Base-by-base conservation (phyloP, 2,888 invertebrate species). In the Eupithecia abbreviata region DNA sequence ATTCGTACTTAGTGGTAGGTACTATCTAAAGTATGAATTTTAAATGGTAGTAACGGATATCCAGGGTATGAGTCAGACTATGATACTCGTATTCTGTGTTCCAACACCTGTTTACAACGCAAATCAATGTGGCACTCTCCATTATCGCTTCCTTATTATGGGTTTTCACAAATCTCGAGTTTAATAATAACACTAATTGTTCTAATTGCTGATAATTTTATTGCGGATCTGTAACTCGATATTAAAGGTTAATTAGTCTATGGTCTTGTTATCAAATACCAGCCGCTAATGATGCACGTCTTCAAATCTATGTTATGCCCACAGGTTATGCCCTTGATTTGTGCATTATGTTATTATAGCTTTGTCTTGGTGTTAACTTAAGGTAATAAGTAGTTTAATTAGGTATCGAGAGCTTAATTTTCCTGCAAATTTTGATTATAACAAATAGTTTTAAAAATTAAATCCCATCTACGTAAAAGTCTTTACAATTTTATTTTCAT, bases 141-240 rank as follows among this genome's bases (percentile, higher is more conserved):
- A 30, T 18, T 49, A 45, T 12, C 30, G 18, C 2, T 45, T 45
- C 69, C 47, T 69, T 47, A 47, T 69, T 66, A 42, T 2, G 7
- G 66, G 65, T 13, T 41, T 41, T 41, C 9, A 41, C 42, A 66
- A 66, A 58, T 58, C 18, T 66, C 10, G 6, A 68, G 13, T 10
- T 68, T 67, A 43, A 67, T 15, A 43, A 43, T 4, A 42, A 4
- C 72, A 74, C 45, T 72, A 68, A 55, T 72, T 77, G 71, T 42
- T 71, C 65, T 74, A 74, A 77, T 74, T 77, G 65, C 45, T 13
- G 66, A 41, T 62, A 30, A 10, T 62, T 58, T 42, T 74, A 68
- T 68, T 62, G 43, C 67, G 77, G 77, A 77, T 74, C 77, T 74
- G 47, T 15, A 73, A 65, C 67, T 69, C 2, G 45, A 68, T 66